Evolutionary conservation across 2,113 vertebrate species (phyloP), one percentile per base, ranked within the genome.

Genomic region (Scolopax mira): DNA sequence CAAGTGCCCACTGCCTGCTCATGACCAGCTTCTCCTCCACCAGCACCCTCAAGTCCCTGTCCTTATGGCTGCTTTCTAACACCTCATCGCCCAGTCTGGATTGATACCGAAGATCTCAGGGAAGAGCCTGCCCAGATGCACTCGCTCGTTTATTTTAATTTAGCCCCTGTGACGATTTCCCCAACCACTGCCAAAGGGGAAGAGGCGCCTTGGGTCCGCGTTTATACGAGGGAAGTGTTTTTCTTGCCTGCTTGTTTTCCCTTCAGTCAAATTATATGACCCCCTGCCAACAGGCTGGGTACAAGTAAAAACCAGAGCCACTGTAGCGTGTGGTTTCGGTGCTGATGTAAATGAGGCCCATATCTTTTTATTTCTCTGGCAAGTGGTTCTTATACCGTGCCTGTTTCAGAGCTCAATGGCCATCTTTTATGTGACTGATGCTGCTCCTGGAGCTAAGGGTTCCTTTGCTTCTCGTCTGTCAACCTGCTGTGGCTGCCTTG

Each of bases 381-480:
- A 30, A 54, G 52, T 7, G 46, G 57, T 18, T 9, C 89, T 69
- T 25, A 6, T 25, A 1, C 65, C 0, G 4, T 6, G 65, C 14
- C 31, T 5, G 54, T 72, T 41, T 9, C 92, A 22, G 48, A 1
- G 0, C 87, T 77, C 81, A 6, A 23, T 3, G 23, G 41, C 49
- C 41, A 41, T 12, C 42, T 78, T 73, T 85, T 41, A 2, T 39
- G 54, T 2, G 60, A 10, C 70, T 91, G 91, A 65, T 51, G 64
- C 90, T 57, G 81, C 88, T 85, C 85, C 85, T 6, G 35, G 30
- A 46, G 71, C 88, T 52, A 39, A 44, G 14, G 17, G 74, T 17
- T 69, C 90, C 92, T 94, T 7, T 90, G 89, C 95, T 81, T 71
- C 75, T 95, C 6, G 4, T 49, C 95, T 79, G 81, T 61, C 87